Evolutionary conservation across 2,113 vertebrate species (phyloP), one percentile per base, ranked within the genome.

Genomic region (Sinosuthora webbiana): DNA sequence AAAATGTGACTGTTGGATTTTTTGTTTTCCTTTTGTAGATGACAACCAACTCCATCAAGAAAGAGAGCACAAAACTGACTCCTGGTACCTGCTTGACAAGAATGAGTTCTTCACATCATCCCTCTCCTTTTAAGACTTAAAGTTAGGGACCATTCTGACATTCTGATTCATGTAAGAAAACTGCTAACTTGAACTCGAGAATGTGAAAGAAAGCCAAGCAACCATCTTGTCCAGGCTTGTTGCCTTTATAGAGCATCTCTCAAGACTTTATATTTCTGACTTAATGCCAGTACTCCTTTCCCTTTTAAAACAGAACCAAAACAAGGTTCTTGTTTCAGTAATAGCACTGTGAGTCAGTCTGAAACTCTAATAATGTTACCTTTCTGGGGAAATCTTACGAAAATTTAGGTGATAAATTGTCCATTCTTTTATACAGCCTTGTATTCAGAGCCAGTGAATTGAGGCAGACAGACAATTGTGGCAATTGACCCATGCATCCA

Each of bases 301-400:
- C 18, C 33, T 83, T 59, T 68, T 67, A 83, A 63, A 80, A 45
- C 28, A 94, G 73, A 94, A 91, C 33, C 27, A 89, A 96, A 93
- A 92, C 67, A 90, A 95, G 44, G 44, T 64, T 89, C 55, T 91
- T 69, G 31, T 87, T 89, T 92, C 84, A 80, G 70, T 83, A 93
- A 80, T 65, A 74, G 64, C 70, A 85, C 55, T 23, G 18, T 75
- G 70, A 96, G 44, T 94, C 84, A 93, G 39, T 57, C n/a, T 87
- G 69, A 45, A 87, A 45, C 73, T 84, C 44, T 60, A 75, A 94
- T 83, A 69, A 47, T 53, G 56, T 39, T 67, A 56, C 49, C n/a
- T 79, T 89, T 91, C 57, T 87, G 59, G 67, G 74, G 50, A 94
- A 63, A 85, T 22, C 47, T 73, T 50, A 69, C 30, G 93, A 93